Conservation (phyloP, 2,888 invertebrate species). For the Amblyjoppa fuscipennis region DNA sequence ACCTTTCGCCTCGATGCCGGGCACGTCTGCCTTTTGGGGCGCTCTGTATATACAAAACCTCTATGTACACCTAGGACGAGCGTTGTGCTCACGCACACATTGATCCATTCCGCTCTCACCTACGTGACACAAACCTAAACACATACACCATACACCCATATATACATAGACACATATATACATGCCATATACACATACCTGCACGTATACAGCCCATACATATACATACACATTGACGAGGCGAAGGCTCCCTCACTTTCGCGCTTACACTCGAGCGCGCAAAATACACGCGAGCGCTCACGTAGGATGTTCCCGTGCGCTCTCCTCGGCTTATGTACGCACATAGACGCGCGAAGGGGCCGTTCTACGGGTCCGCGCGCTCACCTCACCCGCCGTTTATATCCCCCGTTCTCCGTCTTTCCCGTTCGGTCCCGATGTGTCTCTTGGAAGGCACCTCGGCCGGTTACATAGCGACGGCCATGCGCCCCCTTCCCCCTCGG, state of each 20-base stretch:
- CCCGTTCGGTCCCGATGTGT: constrained; percentile 50
- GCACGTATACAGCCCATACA: constrained; percentile 25
- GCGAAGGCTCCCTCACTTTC: constrained; percentile 60
- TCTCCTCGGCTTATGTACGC: constrained; percentile 45
- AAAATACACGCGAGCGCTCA: constrained; percentile 62
- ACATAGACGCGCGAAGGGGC: constrained; percentile 33
- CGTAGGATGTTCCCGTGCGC: constrained; percentile 46
- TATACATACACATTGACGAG: constrained; percentile 26
- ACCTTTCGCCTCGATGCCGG: constrained; percentile 80
- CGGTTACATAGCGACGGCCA: constrained; percentile 38
- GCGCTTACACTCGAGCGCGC: constrained; percentile 61
- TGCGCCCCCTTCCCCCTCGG: not conserved
- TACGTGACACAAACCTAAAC: constrained; percentile 37
- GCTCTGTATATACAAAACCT: constrained; percentile 72
- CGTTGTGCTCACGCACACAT: constrained; percentile 62
- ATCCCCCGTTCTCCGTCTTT: constrained; percentile 24
- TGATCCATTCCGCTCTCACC: constrained; percentile 54
- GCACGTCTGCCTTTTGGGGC: constrained; percentile 84
- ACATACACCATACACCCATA: constrained; percentile 64
- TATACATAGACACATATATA: constrained; percentile 49
- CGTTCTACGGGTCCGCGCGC: constrained; percentile 20
- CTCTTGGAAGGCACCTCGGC: constrained; percentile 50
- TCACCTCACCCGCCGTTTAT: constrained; percentile 12
- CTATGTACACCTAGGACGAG: constrained; percentile 47
- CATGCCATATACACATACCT: constrained; percentile 34